Evolutionary conservation across 2,113 vertebrate genomes (phyloP).

Genomic region (Cavia aperea): DNA sequence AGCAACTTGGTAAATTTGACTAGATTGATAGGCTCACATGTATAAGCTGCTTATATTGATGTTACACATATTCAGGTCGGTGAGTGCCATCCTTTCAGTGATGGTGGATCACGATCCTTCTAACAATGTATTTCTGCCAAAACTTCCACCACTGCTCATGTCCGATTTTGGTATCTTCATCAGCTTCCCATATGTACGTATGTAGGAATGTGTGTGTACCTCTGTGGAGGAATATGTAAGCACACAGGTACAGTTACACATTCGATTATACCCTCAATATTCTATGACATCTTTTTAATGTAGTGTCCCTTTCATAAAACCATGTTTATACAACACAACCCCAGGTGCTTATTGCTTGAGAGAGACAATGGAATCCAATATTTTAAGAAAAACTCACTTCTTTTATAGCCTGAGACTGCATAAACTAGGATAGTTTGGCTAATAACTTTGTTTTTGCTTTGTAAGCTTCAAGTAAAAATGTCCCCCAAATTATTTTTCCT

Average conservation of each 20-base stretch:
- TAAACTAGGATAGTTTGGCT: background rate
- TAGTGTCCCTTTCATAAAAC: background rate
- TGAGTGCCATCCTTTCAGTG: background rate
- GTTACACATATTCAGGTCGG: background rate
- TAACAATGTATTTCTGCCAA: background rate
- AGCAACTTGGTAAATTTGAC: background rate
- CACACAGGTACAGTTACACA: background rate
- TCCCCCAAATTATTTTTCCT: slow-evolving; percentile 10
- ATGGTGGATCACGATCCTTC: background rate
- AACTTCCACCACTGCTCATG: background rate
- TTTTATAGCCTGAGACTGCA: background rate
- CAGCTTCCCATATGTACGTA: background rate
- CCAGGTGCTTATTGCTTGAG: background rate
- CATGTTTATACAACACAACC: background rate
- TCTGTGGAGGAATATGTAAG: background rate
- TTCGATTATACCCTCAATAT: background rate
- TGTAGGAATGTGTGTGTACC: background rate
- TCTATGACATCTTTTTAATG: background rate
- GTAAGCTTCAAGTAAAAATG: slow-evolving; percentile 20
- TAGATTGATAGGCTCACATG: background rate
- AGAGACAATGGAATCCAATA: background rate
- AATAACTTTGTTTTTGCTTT: background rate
- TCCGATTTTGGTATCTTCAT: slow-evolving; percentile 1
- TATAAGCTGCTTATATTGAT: background rate
- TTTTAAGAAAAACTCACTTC: background rate